These are phyloP conservation scores for Fopius arisanus DNA, from an alignment of 1,140 invertebrate genomes.

Conservation along the genomic window DNA sequence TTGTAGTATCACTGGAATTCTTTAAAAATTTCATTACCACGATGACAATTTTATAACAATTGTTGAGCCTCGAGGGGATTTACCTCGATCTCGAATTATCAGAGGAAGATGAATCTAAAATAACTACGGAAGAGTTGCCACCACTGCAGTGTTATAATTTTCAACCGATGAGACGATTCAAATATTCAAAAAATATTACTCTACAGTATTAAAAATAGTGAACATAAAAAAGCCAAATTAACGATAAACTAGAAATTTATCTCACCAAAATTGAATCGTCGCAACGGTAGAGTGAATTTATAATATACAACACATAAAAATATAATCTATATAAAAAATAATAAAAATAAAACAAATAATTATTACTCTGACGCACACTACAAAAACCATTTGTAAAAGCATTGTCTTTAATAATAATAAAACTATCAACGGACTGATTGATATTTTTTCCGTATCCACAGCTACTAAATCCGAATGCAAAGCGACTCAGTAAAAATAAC, in stretches of 20 bases:
- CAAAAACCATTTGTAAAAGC: background rate
- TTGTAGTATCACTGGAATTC: background rate
- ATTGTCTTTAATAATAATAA: background rate
- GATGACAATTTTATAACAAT: background rate
- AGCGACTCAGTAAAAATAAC: constrained; percentile 22
- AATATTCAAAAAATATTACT: background rate
- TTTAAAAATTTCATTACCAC: background rate
- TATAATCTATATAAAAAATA: background rate
- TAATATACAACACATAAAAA: background rate
- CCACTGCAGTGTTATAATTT: background rate
- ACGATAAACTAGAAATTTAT: no score
- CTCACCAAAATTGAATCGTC: background rate
- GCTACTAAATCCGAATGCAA: constrained; percentile 17
- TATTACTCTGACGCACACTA: background rate
- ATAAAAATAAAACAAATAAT: background rate
- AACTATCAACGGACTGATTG: background rate
- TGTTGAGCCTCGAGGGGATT: background rate
- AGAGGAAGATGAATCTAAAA: background rate
- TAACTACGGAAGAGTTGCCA: background rate
- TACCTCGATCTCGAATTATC: background rate
- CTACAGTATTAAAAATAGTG: no score
- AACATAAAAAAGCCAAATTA: no score
- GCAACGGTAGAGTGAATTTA: background rate
- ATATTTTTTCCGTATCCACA: background rate
- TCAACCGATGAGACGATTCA: background rate